Percentiles rank a stretch among this genome's conserved stretches.
These are phyloP conservation scores for Peromyscus californicus DNA, from an alignment of 2,113 vertebrate genomes.

Conservation along the genomic window DNA sequence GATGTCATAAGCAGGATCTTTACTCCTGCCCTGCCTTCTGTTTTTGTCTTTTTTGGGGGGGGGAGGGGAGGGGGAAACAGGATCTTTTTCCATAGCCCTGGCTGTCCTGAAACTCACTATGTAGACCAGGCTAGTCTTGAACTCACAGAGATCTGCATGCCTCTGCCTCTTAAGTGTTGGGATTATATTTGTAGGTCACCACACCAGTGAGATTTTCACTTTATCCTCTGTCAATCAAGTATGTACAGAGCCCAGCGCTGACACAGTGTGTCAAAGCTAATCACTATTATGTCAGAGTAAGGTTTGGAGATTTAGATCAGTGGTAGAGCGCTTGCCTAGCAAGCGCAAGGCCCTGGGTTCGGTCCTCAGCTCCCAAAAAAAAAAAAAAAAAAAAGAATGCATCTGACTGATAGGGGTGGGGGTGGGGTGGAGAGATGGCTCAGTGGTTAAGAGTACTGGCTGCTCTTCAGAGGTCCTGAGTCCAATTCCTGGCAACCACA, in stretches of 20 bases:
- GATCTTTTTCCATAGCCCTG: background rate
- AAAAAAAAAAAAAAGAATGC: too few species aligned
- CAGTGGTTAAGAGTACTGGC: background rate
- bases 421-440: background rate
- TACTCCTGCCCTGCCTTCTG: background rate
- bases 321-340: too few species aligned
- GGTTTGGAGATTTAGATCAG: background rate
- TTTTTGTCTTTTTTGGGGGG: background rate
- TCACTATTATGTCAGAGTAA: background rate
- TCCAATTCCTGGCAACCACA: background rate
- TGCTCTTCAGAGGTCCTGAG: background rate
- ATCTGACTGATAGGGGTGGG: too few species aligned
- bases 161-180: background rate
- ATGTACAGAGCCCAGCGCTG: fast-evolving
- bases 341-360: too few species aligned
- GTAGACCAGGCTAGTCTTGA: background rate
- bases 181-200: background rate
- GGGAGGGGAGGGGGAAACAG: background rate
- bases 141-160: background rate
- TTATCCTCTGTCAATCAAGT: background rate
- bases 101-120: background rate
- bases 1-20: background rate
- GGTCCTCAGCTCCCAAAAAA: too few species aligned
- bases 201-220: background rate
- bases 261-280: background rate